Base-by-base conservation (phyloP, 2,113 vertebrate genomes). In the Montifringilla adamsi region DNA sequence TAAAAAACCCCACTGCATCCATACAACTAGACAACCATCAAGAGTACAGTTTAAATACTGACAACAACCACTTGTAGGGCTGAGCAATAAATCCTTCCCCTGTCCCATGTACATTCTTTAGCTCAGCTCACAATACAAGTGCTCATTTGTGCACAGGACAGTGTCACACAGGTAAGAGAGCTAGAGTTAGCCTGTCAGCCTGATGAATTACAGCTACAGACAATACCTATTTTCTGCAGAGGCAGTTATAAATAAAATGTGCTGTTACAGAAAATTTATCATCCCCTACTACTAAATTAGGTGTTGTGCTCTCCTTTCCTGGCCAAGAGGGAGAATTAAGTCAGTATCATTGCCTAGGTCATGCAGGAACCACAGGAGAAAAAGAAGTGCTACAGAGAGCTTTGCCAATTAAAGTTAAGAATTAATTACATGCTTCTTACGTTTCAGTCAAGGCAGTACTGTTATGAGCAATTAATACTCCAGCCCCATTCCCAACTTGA, bases 331-430 rank as follows among this genome's bases (percentile, higher is more conserved):
- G 19, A 89, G 39, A 87, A 89, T 81, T 31, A 84, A 82, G 68
- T 70, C 80, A 93, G 0, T 70, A 90, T 47, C 64, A 63, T 20
- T 55, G 69, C 60, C 44, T 33, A 75, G 39, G 44, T 89, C 39
- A 89, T 30, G 47, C 30, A 75, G 56, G 11, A 92, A 86, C 37
- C 60, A 22, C 23, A 58, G 41, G 20, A 88, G 59, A 46, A 67
- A 47, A 84, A 41, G 33, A 84, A 74, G 50, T 5, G 2, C 59
- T 69, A 77, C 30, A 77, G 47, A 94, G 24, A 78, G 82, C 39
- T 81, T 52, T 90, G 7, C 33, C 60, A 90, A 84, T 87, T 94
- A 93, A 81, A 81, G 60, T 47, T 41, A 92, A 92, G 43, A 92
- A 92, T 75, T 95, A 94, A 93, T 90, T 89, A 89, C 53, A 90